Conservation (phyloP, 1,140 invertebrate genomes). For the Anastatus disparis region DNA sequence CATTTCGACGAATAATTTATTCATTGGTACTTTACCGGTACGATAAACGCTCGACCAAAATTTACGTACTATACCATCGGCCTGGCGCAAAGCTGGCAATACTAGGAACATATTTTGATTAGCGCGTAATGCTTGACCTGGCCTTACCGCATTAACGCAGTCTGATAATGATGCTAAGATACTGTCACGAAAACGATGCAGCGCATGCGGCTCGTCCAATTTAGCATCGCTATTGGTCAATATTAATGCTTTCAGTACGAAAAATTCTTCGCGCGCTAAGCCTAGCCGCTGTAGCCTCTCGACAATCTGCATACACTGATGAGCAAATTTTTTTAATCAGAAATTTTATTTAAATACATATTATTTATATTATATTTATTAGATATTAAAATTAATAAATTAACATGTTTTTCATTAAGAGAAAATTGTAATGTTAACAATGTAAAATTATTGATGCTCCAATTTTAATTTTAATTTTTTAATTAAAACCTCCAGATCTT, state of each 20-base stretch:
- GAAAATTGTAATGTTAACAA: no score
- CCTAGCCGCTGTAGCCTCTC: conserved; percentile 85
- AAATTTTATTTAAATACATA: no score
- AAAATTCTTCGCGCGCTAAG: conserved; percentile 91
- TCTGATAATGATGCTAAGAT: conserved; percentile 89
- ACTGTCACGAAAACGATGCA: conserved; percentile 87
- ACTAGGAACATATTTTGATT: conserved; percentile 89
- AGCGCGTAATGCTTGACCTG: conserved; percentile 74
- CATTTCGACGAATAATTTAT: conserved; percentile 98
- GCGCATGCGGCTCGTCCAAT: conserved; percentile 84
- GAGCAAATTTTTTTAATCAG: not conserved
- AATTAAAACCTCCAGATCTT: no score
- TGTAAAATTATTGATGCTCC: no score
- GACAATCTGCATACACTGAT: conserved; percentile 84
- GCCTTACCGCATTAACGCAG: conserved; percentile 81
- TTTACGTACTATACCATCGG: conserved; percentile 85
- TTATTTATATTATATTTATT: no score
- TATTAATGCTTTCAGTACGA: conserved; percentile 90
- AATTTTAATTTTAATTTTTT: no score
- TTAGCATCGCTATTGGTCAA: conserved; percentile 92
- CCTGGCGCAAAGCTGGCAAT: conserved; percentile 88
- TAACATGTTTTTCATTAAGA: no score
- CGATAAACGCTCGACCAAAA: conserved; percentile 92
- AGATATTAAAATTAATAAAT: no score
- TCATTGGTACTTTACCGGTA: conserved; percentile 91